Evolutionary conservation across 1,140 invertebrate genomes (phyloP), one percentile per base, ranked within the genome.

Genomic region (Calosoma granatense): DNA sequence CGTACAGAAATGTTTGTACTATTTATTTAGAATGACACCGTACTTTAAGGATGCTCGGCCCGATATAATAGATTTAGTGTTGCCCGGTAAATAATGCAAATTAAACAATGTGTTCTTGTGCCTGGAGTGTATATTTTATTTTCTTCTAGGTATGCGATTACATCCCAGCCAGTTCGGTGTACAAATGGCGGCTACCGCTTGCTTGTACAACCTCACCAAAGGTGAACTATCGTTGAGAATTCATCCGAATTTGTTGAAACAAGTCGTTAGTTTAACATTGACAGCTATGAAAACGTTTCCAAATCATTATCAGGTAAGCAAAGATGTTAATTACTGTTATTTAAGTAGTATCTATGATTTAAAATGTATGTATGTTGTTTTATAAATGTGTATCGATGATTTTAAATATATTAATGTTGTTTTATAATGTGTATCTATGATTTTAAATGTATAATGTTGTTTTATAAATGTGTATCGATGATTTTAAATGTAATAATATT

Each of bases 101-200:
- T n/a, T 36, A 36, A 36, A 9, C n/a, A 36, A 6, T 9, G n/a
- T n/a, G 6, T 36, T 36, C n/a, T n/a, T 36, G n/a, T 36, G 6
- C 6, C 6, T 36, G 6, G n/a, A 36, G 6, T 36, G n/a, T n/a
- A 9, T 36, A 36, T n/a, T 36, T 36, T 9, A 36, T 51, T 51
- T 11, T 11, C 15, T 53, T 22, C 15, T 14, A 53, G 75, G 77
- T 21, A 88, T 90, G 87, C 78, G 78, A 65, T 71, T 73, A 20
- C 83, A 89, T 72, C 78, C 80, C 2, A 77, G 78, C 53, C 75
- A 82, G 55, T 78, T 86, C 57, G 78, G 79, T 20, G 82, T 90
- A 39, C 88, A 90, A 73, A 86, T 90, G 79, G 86, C 87, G 39
- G 86, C 84, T 6, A 90, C 87, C 22, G 88, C 88, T 20, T 90